Base-by-base conservation (phyloP, 2,797 vertebrate species). In the Streptopelia turtur region DNA sequence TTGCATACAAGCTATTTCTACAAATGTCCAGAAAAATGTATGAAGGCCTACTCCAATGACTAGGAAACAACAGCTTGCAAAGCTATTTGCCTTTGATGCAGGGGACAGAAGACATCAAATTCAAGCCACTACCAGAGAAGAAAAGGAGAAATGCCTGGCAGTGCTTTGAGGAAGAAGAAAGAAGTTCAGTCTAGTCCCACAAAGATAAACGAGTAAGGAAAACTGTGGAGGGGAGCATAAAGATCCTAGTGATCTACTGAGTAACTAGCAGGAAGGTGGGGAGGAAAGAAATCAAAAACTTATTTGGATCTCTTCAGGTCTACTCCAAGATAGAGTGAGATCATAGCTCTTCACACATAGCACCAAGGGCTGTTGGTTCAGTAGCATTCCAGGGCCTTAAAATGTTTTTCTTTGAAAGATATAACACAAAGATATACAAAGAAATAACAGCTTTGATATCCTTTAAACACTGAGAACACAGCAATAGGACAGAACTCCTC, bases 1-100 rank as follows among this genome's bases (percentile, higher is more conserved):
- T 79, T n/a, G 5, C 47, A 7, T 52, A 27, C 72, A 93, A 93
- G 83, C 85, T 95, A 69, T 63, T 95, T 84, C 75, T 61, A 72
- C 63, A 69, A 68, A 55, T 76, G 43, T 49, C n/a, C 41, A 69
- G 59, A 81, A 64, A 94, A 93, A 63, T 1, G 5, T 47, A 50
- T 28, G 31, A 66, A 77, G 10, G 13, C 8, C 82, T 47, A 65
- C 13, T 43, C 35, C 87, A 92, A 70, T 6, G 10, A 10, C 39
- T 68, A 35, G 64, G 57, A 91, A 85, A 80, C 20, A 59, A 16
- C 59, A 72, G 37, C 11, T 50, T 45, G 60, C 27, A 78, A 61
- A 86, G 55, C 69, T 86, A 27, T 57, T 75, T 79, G 20, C 35
- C n/a, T 39, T 52, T 76, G 59, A 88, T 57, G 21, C 30, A 63